Base-by-base conservation (phyloP, 2,113 vertebrate species). In the Isichthys henryi region DNA sequence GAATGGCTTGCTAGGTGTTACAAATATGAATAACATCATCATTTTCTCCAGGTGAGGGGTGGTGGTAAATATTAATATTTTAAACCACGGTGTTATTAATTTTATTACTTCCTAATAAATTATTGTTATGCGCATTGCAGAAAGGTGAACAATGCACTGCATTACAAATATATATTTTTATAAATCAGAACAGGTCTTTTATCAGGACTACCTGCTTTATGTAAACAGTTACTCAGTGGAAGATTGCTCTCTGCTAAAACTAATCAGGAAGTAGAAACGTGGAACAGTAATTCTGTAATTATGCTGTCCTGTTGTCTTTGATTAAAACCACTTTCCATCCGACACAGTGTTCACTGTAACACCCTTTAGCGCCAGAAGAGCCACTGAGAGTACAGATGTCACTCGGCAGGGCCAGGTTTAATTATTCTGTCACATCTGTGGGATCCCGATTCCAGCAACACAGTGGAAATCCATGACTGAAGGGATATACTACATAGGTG, bases 371-470 rank as follows among this genome's bases (percentile, higher is more conserved):
- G 45, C 45, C 56, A 74, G 45, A 19, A 11, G 58, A 45, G 56
- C 45, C n/a, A 31, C 62, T 74, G 87, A 50, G 39, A 46, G 58
- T 50, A 43, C 58, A 74, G 58, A 88, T 74, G 58, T 88, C 58
- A 48, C 43, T 66, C 87, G 11, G 23, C 43, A 27, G 21, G 43
- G 56, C 23, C 62, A 3, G 8, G 39, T 46, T 74, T 48, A 88
- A 70, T 66, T 88, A 66, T 88, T 70, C 87, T 46, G 23, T 88
- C 56, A 70, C 56, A 88, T 48, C 58, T 88, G 45, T 88, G 87
- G 23, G 58, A 45, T 45, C n/a, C 43, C 8, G 11, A 46, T 49
- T 88, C 21, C 62, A 49, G 23, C 45, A 70, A 45, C 39, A 70
- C 87, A n/a, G 58, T 27, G 11, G 43, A 2, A 74, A 88, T 15